Conservation (phyloP, 2,888 invertebrate species). For the Caenorhabditis zanzibari region DNA sequence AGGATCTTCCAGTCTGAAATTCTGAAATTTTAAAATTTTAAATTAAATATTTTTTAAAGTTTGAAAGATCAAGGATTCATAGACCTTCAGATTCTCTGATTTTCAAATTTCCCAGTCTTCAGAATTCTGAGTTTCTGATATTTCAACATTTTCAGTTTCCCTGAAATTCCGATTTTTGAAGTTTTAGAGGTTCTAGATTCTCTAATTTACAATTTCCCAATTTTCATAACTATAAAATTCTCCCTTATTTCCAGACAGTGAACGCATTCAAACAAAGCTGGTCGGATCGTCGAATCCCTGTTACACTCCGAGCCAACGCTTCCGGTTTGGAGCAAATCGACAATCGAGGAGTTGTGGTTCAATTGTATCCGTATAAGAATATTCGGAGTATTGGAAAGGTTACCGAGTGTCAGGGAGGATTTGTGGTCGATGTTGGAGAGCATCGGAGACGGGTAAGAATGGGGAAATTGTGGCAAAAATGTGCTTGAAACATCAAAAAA, state of each 20-base stretch:
- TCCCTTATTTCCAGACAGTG: constrained; percentile 57
- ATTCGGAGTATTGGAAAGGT: constrained; percentile 74
- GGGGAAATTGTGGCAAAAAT: not conserved
- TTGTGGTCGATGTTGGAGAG: constrained; percentile 93
- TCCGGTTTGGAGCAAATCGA: constrained; percentile 91
- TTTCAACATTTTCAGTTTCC: too few species aligned
- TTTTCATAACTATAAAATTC: too few species aligned
- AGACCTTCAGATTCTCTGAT: too few species aligned
- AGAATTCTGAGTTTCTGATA: too few species aligned
- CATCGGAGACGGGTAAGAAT: constrained; percentile 89
- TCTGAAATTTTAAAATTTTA: too few species aligned
- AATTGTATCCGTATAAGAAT: constrained; percentile 71
- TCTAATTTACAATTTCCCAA: not conserved
- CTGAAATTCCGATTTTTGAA: too few species aligned
- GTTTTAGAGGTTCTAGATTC: not conserved
- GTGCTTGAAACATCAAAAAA: not conserved
- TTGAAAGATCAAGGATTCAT: too few species aligned
- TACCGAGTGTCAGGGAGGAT: constrained; percentile 93
- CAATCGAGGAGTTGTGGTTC: constrained; percentile 68
- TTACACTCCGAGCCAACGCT: constrained; percentile 93
- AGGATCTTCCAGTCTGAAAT: too few species aligned
- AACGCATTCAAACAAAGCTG: constrained; percentile 95
- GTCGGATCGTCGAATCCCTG: constrained; percentile 93
- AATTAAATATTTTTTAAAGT: too few species aligned
- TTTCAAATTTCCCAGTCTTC: too few species aligned